phyloP scores from a whole-genome alignment of 2,888 invertebrate species.

The Xiphydria camelus region DNA sequence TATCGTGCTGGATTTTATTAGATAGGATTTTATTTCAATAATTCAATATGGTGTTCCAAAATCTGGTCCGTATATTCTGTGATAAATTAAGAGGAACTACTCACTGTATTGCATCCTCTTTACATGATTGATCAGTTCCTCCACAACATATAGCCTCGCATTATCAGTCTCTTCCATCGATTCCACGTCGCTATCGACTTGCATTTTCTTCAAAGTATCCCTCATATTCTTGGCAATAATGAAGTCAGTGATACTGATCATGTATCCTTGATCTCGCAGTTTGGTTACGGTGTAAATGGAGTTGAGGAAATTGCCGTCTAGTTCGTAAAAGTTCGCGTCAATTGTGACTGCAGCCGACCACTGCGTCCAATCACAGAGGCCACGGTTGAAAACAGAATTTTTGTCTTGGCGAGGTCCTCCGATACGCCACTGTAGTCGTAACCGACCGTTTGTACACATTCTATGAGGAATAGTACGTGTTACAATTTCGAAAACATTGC shows the following conservation, averaged over 20 bases:
- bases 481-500: no score
- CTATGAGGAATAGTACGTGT: conserved; percentile 52
- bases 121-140: conserved; percentile 67
- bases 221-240: conserved; percentile 72
- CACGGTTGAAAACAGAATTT: conserved; percentile 74
- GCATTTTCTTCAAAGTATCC: conserved; percentile 69
- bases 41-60: no score
- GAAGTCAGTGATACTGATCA: conserved; percentile 81
- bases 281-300: conserved; percentile 81
- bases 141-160: conserved; percentile 58
- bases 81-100: conserved; percentile 39
- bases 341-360: conserved; percentile 66
- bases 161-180: conserved; percentile 33
- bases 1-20: no score
- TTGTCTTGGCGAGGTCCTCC: conserved; percentile 65
- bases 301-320: conserved; percentile 87
- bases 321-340: conserved; percentile 77
- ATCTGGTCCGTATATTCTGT: no score
- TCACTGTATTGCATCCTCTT: conserved; percentile 72
- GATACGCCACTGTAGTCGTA: conserved; percentile 71
- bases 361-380: conserved; percentile 72
- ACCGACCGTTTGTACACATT: conserved; percentile 63
- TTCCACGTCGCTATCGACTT: conserved; percentile 41
- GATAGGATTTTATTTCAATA: no score
- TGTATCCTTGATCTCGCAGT: conserved; percentile 75